Evolutionary conservation across 2,888 invertebrate genomes (phyloP).

Genomic region (Mesoligia furuncula): DNA sequence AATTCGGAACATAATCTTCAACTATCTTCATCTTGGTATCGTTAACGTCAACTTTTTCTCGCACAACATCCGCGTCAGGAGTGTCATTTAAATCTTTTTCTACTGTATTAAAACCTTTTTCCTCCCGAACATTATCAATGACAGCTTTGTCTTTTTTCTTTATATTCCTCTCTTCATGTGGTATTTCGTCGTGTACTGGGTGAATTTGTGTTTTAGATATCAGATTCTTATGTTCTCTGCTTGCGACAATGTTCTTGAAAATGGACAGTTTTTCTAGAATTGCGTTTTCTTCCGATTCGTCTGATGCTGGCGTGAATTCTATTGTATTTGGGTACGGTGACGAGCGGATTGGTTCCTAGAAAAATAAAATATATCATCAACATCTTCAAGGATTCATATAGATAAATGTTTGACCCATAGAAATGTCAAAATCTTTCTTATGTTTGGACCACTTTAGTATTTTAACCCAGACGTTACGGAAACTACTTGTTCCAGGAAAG

Average conservation of each 20-base stretch:
- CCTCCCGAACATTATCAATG: constrained; percentile 37
- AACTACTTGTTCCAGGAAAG: too few species aligned
- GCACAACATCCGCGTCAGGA: not conserved
- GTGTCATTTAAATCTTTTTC: constrained; percentile 10
- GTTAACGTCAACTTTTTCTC: constrained; percentile 9
- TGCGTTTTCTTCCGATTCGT: constrained; percentile 74
- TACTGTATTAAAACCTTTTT: not conserved
- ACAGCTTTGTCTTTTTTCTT: constrained; percentile 85
- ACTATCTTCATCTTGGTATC: constrained; percentile 16
- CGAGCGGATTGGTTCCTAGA: constrained; percentile 80
- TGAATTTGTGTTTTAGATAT: constrained; percentile 82
- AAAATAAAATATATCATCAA: not conserved
- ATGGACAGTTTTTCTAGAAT: constrained; percentile 82
- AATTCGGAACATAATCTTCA: constrained; percentile 60
- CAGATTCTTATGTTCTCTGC: constrained; percentile 75
- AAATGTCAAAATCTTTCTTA: too few species aligned
- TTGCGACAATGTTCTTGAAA: constrained; percentile 81
- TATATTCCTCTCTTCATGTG: constrained; percentile 81
- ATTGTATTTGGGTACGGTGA: constrained; percentile 59
- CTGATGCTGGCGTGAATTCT: constrained; percentile 54
- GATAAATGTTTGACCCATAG: too few species aligned
- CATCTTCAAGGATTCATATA: not conserved
- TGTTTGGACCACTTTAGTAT: too few species aligned
- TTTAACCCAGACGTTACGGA: too few species aligned
- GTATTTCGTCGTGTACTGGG: constrained; percentile 80